A percentile compares a stretch with the other conserved stretches of the same genome.
Conservation (phyloP, 1,140 invertebrate genomes). For the Heterodera schachtii region DNA sequence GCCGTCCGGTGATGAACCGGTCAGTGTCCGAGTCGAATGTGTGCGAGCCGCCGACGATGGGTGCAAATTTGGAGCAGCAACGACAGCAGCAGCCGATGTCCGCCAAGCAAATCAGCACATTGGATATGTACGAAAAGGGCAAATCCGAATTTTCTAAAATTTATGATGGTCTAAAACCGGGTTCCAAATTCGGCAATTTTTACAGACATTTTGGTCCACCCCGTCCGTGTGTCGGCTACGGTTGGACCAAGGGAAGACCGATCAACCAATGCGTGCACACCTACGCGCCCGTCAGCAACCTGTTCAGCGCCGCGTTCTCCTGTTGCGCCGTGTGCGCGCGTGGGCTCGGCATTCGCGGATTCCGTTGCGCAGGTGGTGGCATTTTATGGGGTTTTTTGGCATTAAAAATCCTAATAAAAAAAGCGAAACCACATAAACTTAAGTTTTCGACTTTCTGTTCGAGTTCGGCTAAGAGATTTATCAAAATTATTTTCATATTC, state of each 20-base stretch:
- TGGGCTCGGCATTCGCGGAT: not conserved
- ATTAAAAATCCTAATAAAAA: no score
- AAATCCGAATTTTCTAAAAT: not conserved
- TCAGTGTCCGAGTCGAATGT: constrained; percentile 17
- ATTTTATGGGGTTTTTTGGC: no score
- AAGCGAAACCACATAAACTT: no score
- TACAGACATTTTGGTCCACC: constrained; percentile 4
- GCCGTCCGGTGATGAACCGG: not conserved
- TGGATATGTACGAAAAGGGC: constrained; percentile 11
- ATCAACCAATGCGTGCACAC: constrained; percentile 31
- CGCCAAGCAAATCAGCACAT: constrained; percentile 20
- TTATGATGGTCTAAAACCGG: no score
- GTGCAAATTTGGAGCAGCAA: no score
- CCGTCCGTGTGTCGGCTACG: constrained; percentile 17
- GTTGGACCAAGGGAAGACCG: constrained; percentile 38
- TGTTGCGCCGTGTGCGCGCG: constrained; percentile 30
- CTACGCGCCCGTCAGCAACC: constrained; percentile 12
- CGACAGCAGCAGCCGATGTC: constrained; percentile 8
- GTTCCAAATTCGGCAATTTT: not conserved
- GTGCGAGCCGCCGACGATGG: constrained; percentile 16
- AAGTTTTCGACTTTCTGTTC: no score
- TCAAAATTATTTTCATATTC: no score
- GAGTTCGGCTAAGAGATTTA: no score
- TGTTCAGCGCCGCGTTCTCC: constrained; percentile 20
- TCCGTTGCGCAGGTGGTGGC: no score